Base-by-base conservation (phyloP, 2,888 invertebrate species). In the Lasioglossum malachurum region DNA sequence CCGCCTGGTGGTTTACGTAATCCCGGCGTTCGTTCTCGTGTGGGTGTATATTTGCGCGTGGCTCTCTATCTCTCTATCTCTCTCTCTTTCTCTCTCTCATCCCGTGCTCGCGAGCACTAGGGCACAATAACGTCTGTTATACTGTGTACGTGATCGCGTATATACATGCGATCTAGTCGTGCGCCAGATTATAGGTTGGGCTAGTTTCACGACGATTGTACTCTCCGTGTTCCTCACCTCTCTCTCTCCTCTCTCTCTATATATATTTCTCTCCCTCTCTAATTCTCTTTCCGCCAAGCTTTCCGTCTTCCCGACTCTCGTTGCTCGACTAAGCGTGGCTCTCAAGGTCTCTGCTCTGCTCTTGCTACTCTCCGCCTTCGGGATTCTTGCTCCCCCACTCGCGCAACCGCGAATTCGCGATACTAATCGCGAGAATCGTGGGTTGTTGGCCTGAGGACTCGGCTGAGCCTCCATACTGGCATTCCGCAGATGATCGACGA, bases 1-100 rank as follows among this genome's bases (percentile, higher is more conserved):
- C 84, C 72, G 81, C 84, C 83, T 88, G 84, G 89, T 83, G 90
- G 87, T 90, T 93, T 93, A 92, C 92, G 92, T 93, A 93, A 93
- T 92, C 91, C 88, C 75, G 82, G 67, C 81, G 78, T 83, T 57
- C 64, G 81, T 74, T 79, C 77, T 71, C 74, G 74, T 76, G 60
- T 60, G 41, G 53, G 57, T 67, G 35, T 82, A 75, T 57, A 78
- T 64, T 80, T 57, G 75, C 75, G 57, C 75, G 44, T 71, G 75
- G 4, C 53, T 27, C 7, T 23, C n/a, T 78, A 46, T 31, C 10
- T 14, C 19, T 41, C n/a, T n/a, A n/a, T n/a, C n/a, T n/a, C n/a
- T n/a, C 23, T 10, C 53, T 69, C 57, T 16, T n/a, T 38, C 57
- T 31, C 60, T 46, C 10, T 27, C 27, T 41, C n/a, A 44, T 44